Evolutionary conservation across 2,113 vertebrate species (phyloP).

Genomic region (Petaurus breviceps): DNA sequence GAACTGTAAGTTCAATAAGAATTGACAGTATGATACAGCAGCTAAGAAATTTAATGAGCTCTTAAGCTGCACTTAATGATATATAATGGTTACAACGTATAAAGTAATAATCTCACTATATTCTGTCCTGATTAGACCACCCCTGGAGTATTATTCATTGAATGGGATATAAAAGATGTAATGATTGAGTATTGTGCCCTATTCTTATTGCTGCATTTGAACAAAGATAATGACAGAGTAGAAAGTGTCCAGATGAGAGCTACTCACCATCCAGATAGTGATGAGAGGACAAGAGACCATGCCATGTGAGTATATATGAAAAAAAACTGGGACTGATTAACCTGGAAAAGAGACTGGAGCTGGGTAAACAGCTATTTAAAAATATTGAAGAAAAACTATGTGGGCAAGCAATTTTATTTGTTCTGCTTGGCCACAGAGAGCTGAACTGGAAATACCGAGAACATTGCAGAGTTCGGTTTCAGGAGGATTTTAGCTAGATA

Average conservation of each 20-base stretch:
- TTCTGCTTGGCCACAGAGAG: not conserved
- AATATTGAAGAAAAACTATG: not conserved
- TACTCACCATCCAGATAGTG: not conserved
- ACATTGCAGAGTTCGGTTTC: not conserved
- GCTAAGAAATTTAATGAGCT: not conserved
- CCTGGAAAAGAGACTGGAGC: not conserved
- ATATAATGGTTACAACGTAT: not conserved
- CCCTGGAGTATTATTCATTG: not conserved
- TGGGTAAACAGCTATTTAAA: not conserved
- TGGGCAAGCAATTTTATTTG: not conserved
- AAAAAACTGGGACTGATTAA: not conserved
- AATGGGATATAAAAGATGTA: not conserved
- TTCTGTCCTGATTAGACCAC: not conserved
- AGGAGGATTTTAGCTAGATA: not conserved
- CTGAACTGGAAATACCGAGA: not conserved
- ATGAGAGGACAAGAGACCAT: not conserved
- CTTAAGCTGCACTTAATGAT: not conserved
- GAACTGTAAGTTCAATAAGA: not conserved
- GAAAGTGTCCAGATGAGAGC: not conserved
- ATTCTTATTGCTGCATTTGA: not conserved
- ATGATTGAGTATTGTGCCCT: not conserved
- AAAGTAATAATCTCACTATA: not conserved
- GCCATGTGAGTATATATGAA: not conserved
- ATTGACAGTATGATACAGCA: not conserved
- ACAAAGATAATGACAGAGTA: not conserved